These are phyloP conservation scores for Potamilus streckersoni DNA, from an alignment of 1,140 invertebrate genomes.

Conservation along the genomic window DNA sequence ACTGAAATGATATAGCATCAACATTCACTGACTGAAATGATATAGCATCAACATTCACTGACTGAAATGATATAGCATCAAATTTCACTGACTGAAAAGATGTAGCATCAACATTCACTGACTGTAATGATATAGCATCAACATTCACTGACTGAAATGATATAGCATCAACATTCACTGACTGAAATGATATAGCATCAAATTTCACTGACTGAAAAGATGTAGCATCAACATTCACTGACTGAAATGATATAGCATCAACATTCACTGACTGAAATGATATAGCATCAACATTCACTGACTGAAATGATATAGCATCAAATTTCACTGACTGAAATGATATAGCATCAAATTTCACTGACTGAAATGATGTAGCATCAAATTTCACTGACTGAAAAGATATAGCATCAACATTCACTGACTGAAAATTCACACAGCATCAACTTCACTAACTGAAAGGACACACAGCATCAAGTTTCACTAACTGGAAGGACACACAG, in stretches of 20 bases:
- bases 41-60: too few species aligned
- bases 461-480: not conserved
- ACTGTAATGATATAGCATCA: too few species aligned
- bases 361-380: not conserved
- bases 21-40: not conserved
- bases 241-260: not conserved
- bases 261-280: not conserved
- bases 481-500: too few species aligned
- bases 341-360: too few species aligned
- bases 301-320: not conserved
- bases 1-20: not conserved
- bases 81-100: not conserved
- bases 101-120: too few species aligned
- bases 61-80: not conserved
- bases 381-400: not conserved
- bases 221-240: too few species aligned
- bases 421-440: not conserved
- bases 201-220: not conserved
- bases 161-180: too few species aligned
- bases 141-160: not conserved
- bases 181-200: not conserved
- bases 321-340: not conserved
- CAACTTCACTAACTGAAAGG: not conserved
- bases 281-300: too few species aligned
- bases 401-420: too few species aligned